Evolutionary conservation across 2,113 vertebrate genomes (phyloP).

Genomic region (Pachyramphus minor): DNA sequence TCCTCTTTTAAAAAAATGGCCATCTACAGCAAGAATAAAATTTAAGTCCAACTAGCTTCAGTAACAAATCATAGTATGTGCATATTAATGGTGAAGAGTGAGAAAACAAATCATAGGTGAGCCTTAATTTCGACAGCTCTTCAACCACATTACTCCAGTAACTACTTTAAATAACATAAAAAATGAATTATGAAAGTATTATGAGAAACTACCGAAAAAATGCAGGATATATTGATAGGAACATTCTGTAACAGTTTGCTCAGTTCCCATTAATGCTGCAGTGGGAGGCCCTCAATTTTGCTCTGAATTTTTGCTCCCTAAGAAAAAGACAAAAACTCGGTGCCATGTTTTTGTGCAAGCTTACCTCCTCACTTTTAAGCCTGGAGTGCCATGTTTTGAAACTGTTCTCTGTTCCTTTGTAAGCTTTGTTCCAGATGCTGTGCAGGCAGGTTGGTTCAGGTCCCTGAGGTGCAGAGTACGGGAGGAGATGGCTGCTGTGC

Average conservation of each 20-base stretch:
- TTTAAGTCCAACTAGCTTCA: not conserved
- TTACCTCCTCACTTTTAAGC: not conserved
- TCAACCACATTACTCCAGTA: not conserved
- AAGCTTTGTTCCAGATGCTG: constrained; percentile 40
- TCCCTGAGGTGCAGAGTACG: constrained; percentile 36
- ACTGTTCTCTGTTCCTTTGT: not conserved
- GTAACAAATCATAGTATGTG: not conserved
- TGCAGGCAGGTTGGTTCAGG: constrained; percentile 31
- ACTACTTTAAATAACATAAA: not conserved
- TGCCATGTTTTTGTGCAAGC: not conserved
- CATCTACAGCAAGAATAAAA: not conserved
- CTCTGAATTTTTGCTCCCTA: not conserved
- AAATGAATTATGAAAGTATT: not conserved
- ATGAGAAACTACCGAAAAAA: not conserved
- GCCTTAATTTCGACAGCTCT: not conserved
- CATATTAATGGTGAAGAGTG: not conserved
- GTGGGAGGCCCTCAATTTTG: not conserved
- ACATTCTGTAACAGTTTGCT: not conserved
- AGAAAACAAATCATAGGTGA: not conserved
- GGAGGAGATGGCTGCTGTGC: constrained; percentile 36
- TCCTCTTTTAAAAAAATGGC: not conserved
- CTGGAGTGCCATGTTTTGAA: constrained; percentile 7
- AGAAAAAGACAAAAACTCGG: not conserved
- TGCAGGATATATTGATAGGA: not conserved
- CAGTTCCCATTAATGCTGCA: not conserved